These are phyloP conservation scores for Amphiura filiformis DNA, from an alignment of 35 echinoderm and acorn worm species.

Conservation along the genomic window DNA sequence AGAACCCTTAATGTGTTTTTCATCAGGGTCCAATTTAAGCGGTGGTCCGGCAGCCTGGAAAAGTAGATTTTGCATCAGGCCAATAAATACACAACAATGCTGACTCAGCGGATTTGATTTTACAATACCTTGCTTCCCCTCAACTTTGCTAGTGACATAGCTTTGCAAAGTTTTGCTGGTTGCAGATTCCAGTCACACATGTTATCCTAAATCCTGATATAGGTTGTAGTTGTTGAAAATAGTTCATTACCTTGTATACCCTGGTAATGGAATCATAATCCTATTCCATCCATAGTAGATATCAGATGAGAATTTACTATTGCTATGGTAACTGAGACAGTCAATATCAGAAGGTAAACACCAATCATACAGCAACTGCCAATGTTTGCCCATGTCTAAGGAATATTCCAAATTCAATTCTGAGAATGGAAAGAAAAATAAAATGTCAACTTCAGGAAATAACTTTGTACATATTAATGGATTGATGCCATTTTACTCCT, in stretches of 20 bases:
- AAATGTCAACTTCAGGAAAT: background rate
- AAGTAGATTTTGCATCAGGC: too few species aligned
- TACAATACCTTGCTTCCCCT: too few species aligned
- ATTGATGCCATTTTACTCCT: too few species aligned
- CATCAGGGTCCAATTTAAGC: background rate
- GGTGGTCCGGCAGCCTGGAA: background rate
- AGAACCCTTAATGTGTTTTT: background rate
- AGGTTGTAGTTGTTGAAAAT: too few species aligned
- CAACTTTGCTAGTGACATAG: too few species aligned
- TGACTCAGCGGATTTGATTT: too few species aligned
- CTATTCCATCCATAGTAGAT: slow-evolving; percentile 87
- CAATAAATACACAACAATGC: too few species aligned
- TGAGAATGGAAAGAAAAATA: slow-evolving; percentile 21
- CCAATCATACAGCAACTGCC: slow-evolving; percentile 55
- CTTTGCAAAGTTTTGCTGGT: too few species aligned
- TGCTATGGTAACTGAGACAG: slow-evolving; percentile 66
- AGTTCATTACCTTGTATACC: slow-evolving; percentile 82
- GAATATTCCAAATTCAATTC: slow-evolving; percentile 82
- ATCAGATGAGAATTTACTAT: slow-evolving; percentile 71
- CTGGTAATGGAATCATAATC: slow-evolving; percentile 65
- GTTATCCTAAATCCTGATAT: too few species aligned
- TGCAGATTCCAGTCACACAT: too few species aligned
- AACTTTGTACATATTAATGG: too few species aligned
- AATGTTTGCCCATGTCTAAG: slow-evolving; percentile 89
- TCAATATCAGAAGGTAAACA: slow-evolving; percentile 82